Conservation (phyloP, 1,140 invertebrate genomes). For the Drosophila asahinai region DNA sequence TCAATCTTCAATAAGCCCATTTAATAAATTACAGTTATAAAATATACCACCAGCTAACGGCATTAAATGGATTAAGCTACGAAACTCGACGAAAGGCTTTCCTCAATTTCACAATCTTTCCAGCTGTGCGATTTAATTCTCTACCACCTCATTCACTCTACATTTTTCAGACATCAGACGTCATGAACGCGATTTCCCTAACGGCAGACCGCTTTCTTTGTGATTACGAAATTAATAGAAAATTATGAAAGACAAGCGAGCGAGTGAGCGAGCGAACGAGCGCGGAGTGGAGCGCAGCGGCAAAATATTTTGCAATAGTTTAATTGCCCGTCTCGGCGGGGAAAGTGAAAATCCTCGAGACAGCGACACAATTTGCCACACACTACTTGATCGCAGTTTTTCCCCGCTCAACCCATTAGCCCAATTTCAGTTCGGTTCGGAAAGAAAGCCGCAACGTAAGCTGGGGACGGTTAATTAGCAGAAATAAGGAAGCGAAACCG, state of each 20-base stretch:
- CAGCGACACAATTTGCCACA: slow-evolving; percentile 42
- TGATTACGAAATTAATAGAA: slow-evolving; percentile 56
- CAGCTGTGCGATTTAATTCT: slow-evolving; percentile 23
- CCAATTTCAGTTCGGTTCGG: slow-evolving; percentile 41
- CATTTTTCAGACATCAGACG: slow-evolving; percentile 5
- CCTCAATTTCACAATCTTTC: slow-evolving; percentile 16
- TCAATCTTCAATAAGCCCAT: neutral
- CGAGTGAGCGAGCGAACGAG: neutral
- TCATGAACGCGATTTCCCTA: slow-evolving; percentile 53
- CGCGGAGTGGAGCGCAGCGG: neutral
- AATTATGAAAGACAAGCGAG: slow-evolving; percentile 50
- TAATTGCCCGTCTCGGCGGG: slow-evolving; percentile 55
- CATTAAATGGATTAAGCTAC: neutral
- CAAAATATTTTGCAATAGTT: slow-evolving; percentile 67
- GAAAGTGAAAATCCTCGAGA: slow-evolving; percentile 49
- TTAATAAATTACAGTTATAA: too few species aligned
- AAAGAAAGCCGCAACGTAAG: slow-evolving; percentile 33
- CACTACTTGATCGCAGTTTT: slow-evolving; percentile 12
- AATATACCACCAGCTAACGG: neutral
- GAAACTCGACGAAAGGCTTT: slow-evolving; percentile 21
- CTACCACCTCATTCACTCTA: neutral
- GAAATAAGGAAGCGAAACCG: slow-evolving; percentile 77
- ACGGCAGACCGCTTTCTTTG: slow-evolving; percentile 64
- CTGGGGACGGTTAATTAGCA: slow-evolving; percentile 61
- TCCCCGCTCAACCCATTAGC: slow-evolving; percentile 44